Conservation (phyloP, 2,113 vertebrate genomes). For the Anser cygnoides region DNA sequence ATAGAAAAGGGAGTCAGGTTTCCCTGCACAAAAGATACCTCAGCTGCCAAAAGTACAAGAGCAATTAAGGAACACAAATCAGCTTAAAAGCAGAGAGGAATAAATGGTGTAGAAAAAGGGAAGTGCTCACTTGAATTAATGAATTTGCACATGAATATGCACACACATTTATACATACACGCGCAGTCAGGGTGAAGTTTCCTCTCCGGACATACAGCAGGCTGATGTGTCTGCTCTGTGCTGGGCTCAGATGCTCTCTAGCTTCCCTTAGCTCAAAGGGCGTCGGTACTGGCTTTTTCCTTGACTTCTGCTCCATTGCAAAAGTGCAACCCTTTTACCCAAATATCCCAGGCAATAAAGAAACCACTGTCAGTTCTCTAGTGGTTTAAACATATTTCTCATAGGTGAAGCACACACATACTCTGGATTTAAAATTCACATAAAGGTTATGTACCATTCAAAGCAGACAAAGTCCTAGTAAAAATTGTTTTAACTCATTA, state of each 20-base stretch:
- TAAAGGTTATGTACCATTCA: not conserved
- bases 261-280: not conserved
- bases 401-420: not conserved
- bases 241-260: rapidly evolving
- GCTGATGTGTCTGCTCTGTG: not conserved
- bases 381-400: not conserved
- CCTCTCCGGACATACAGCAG: not conserved
- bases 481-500: not conserved
- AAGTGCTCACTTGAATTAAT: slow-evolving; percentile 51
- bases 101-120: slow-evolving; percentile 41
- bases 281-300: not conserved
- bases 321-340: not conserved
- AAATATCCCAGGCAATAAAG: not conserved
- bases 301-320: not conserved
- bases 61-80: slow-evolving; percentile 64
- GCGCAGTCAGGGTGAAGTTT: rapidly evolving
- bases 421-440: not conserved
- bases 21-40: slow-evolving; percentile 42
- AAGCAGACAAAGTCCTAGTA: not conserved
- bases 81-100: slow-evolving; percentile 55
- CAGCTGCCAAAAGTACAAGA: slow-evolving; percentile 62
- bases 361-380: not conserved
- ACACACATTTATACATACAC: not conserved
- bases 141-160: slow-evolving; percentile 35
- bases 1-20: not conserved